Evolutionary conservation across 1,140 invertebrate genomes (phyloP).

Genomic region (Brachionus asplanchnoidis): DNA sequence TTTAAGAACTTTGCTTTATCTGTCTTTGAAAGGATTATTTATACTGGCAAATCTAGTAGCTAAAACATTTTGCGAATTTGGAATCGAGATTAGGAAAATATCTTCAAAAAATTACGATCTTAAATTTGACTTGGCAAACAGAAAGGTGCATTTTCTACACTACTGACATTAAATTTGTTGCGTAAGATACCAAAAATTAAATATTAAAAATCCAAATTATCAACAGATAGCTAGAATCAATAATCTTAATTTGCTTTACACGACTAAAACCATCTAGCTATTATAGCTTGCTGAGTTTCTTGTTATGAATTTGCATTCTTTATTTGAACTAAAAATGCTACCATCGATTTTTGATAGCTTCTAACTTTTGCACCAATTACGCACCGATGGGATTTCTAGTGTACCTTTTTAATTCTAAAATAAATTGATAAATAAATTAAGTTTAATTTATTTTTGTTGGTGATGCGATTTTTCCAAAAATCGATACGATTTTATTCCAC

Average conservation of each 20-base stretch:
- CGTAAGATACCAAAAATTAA: neutral
- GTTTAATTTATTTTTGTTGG: neutral
- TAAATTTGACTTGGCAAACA: neutral
- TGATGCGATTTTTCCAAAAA: neutral
- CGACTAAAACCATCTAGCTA: neutral
- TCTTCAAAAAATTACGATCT: slow-evolving; percentile 7
- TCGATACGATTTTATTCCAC: neutral
- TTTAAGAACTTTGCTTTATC: neutral
- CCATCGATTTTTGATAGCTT: neutral
- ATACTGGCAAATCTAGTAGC: neutral
- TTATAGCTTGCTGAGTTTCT: neutral
- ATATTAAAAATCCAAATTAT: slow-evolving; percentile 12
- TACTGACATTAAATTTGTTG: neutral
- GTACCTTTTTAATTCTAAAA: neutral
- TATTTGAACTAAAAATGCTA: neutral
- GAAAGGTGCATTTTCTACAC: slow-evolving; percentile 15
- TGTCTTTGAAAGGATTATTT: neutral
- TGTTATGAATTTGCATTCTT: neutral
- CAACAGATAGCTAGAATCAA: slow-evolving; percentile 10
- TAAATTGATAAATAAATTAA: neutral
- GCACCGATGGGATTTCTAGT: neutral
- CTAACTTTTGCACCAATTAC: neutral
- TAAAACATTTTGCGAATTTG: slow-evolving; percentile 13
- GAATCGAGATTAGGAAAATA: neutral
- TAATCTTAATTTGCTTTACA: neutral